Evolutionary conservation across 2,888 invertebrate species (phyloP), one percentile per base, ranked within the genome.

Genomic region (Chesias legatella): DNA sequence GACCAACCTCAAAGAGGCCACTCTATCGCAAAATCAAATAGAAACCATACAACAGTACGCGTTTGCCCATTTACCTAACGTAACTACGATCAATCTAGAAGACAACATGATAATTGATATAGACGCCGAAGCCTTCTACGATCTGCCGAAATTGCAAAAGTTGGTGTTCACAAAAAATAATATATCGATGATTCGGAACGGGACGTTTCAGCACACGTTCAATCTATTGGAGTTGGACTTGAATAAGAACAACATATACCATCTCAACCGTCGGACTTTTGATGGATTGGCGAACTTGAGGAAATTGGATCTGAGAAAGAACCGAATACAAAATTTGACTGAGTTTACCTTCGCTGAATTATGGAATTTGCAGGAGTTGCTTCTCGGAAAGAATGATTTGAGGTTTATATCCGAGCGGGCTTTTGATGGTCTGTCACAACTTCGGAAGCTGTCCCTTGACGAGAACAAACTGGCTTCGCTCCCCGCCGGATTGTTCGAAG

Each of bases 91-190:
- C 52, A 92, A 92, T 70, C 77, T 96, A 54, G 93, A 93, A 61
- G 93, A 94, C 51, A 96, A 96, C 78, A 90, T 91, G 68, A 93
- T 96, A 53, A 88, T 91, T 7, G 94, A 94, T 67, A 90, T 96
- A 37, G 92, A 92, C 58, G 89, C 92, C 34, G 91, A 92, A 59
- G 92, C 93, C 0, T 95, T 96, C 72, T 90, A 91, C 30, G 92
- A 94, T 67, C 72, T 95, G 38, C 94, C 95, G 0, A 89, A 90
- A 38, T 79, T 95, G 51, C 91, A 92, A 58, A 92, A 93, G 49
- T 90, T 98, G 25, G 92, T 92, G 51, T 89, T 98, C 34, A 95
- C 95, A 59, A 93, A 94, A 67, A 98, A 98, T 81, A 94, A 94
- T 68, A 90, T 98, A 55, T 93, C 94, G 47, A 90, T 92, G 22